Conservation (phyloP, 2,113 vertebrate genomes). For the Carlito syrichta region DNA sequence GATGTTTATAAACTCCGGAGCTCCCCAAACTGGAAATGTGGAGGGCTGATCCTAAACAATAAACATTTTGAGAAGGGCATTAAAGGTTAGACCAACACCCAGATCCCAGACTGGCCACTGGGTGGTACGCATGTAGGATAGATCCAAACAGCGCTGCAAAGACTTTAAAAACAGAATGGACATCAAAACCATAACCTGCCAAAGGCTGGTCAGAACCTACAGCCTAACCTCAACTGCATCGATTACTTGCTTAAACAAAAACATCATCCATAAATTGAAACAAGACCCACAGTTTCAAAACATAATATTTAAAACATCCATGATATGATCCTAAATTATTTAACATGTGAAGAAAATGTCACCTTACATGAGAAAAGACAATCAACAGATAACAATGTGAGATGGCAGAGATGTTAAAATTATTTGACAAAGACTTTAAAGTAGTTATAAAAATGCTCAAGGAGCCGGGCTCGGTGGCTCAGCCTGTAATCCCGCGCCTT, state of each 20-base stretch:
- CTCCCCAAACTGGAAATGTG: not conserved
- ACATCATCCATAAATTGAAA: not conserved
- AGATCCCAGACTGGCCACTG: not conserved
- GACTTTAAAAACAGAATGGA: not conserved
- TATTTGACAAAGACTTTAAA: not conserved
- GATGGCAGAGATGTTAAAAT: not conserved
- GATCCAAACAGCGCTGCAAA: not conserved
- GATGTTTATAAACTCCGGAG: not conserved
- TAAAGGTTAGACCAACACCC: not conserved
- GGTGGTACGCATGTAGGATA: not conserved
- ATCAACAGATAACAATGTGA: not conserved
- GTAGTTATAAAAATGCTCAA: not conserved
- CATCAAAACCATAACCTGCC: not conserved
- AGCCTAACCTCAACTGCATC: not conserved
- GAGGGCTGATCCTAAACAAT: not conserved
- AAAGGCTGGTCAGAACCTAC: not conserved
- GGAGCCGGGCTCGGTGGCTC: too few species aligned
- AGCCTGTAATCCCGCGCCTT: too few species aligned
- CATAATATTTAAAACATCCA: not conserved
- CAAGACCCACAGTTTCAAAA: not conserved
- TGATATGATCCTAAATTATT: not conserved
- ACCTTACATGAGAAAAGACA: not conserved
- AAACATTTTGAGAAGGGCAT: not conserved
- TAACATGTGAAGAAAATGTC: not conserved
- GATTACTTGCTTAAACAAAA: not conserved